Evolutionary conservation across 2,888 invertebrate species (phyloP).

Genomic region (Nipponacmea schrenckii): DNA sequence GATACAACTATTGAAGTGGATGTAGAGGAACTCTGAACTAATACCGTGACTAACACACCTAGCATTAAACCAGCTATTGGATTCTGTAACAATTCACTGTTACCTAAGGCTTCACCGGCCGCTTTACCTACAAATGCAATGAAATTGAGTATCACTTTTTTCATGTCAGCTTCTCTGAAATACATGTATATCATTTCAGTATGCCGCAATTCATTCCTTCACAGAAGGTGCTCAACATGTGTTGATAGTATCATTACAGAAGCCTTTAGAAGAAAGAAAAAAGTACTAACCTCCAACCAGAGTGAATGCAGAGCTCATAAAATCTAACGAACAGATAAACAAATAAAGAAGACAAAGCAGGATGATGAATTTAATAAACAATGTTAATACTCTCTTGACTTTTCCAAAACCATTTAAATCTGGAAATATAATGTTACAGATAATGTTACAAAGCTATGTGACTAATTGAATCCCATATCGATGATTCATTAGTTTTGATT

Average conservation of each 20-base stretch:
- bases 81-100: conserved; percentile 20
- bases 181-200: no score
- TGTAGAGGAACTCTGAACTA: conserved; percentile 39
- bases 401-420: conserved; percentile 24
- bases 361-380: conserved; percentile 43
- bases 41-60: conserved; percentile 23
- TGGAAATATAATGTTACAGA: conserved; percentile 21
- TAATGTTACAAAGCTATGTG: no score
- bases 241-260: background rate
- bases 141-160: background rate
- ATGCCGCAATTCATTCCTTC: no score
- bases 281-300: conserved; percentile 43
- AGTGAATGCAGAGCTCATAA: conserved; percentile 53
- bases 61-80: conserved; percentile 24
- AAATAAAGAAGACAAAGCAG: conserved; percentile 46
- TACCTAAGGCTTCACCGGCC: conserved; percentile 17
- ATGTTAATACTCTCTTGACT: conserved; percentile 22
- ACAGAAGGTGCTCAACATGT: no score
- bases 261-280: no score
- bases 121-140: conserved; percentile 18
- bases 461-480: no score
- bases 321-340: conserved; percentile 54
- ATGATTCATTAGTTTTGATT: no score
- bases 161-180: no score
- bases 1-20: conserved; percentile 40